Base-by-base conservation (phyloP, 2,113 vertebrate species). In the Eptesicus fuscus region DNA sequence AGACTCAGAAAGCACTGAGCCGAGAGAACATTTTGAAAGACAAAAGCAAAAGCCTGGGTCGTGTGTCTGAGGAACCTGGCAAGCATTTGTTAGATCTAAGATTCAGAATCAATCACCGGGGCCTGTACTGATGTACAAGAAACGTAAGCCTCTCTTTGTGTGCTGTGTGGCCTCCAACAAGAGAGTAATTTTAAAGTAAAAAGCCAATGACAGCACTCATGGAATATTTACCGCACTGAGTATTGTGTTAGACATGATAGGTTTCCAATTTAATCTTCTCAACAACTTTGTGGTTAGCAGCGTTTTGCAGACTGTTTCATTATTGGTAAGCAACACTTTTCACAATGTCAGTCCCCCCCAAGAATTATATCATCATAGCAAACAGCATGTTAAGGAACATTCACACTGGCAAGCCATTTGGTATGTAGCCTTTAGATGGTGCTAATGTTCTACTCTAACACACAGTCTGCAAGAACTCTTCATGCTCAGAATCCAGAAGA, bases 381-480 rank as follows among this genome's bases (percentile, higher is more conserved):
- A 92, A 91, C 25, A 88, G 42, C 9, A 47, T 93, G 87, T 76
- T 71, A 28, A 78, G 53, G n/a, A 86, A 7, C 51, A 14, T 78
- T 73, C 67, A 83, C 1, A 1, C 37, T 65, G 18, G 23, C 40
- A 95, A 79, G 71, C 90, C 59, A 61, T 95, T 85, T 88, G 74
- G 85, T 76, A 61, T 89, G 40, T 77, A 92, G 88, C 97, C 98
- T 98, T 98, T 98, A 98, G 98, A 93, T 98, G 98, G 98, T 97
- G 97, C 98, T 98, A 95, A 84, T 69, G 93, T 12, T 96, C 97
- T 87, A 0, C 85, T 73, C 25, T 61, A 93, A 88, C 9, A 63
- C 22, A 92, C 20, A 71, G 28, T n/a, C 63, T 91, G 70, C 51
- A 83, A 25, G 25, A 47, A 63, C 20, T 73, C 35, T 44, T 37